Evolutionary conservation across 2,888 invertebrate species (phyloP).

Genomic region (Graphium colonna): DNA sequence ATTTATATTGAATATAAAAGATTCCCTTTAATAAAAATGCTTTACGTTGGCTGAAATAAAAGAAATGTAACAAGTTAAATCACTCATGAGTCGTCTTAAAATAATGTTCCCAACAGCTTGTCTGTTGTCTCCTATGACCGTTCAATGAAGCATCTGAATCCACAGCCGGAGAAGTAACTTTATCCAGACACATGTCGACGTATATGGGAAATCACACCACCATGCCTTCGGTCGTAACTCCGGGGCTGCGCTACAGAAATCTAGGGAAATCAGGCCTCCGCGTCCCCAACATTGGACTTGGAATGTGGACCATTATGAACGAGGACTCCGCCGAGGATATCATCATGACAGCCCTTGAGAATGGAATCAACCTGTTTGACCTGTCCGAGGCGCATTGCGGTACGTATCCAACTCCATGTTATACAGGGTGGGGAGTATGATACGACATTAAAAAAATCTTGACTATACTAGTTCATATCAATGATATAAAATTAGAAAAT

Average conservation of each 20-base stretch:
- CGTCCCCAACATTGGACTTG: constrained; percentile 96
- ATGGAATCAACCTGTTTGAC: constrained; percentile 98
- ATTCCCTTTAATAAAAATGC: no score
- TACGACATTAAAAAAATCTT: no score
- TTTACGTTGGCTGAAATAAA: no score
- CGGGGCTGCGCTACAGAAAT: constrained; percentile 93
- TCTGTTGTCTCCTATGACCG: no score
- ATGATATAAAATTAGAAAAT: no score
- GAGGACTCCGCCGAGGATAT: constrained; percentile 95
- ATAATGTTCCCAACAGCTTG: no score
- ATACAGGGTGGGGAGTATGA: no score
- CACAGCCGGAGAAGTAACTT: constrained; percentile 56
- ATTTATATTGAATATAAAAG: no score
- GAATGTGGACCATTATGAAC: constrained; percentile 93
- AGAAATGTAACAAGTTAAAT: no score
- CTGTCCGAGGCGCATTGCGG: constrained; percentile 95
- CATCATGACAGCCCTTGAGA: constrained; percentile 94
- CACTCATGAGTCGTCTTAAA: no score
- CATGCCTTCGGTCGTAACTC: constrained; percentile 85
- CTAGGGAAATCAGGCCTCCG: constrained; percentile 96
- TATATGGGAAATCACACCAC: constrained; percentile 80
- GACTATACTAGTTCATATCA: no score
- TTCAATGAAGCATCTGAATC: not conserved
- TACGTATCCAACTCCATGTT: constrained; percentile 48
- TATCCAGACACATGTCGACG: constrained; percentile 73